These are phyloP conservation scores for Mustelus asterias DNA, from an alignment of 2,113 vertebrate species.

Conservation along the genomic window DNA sequence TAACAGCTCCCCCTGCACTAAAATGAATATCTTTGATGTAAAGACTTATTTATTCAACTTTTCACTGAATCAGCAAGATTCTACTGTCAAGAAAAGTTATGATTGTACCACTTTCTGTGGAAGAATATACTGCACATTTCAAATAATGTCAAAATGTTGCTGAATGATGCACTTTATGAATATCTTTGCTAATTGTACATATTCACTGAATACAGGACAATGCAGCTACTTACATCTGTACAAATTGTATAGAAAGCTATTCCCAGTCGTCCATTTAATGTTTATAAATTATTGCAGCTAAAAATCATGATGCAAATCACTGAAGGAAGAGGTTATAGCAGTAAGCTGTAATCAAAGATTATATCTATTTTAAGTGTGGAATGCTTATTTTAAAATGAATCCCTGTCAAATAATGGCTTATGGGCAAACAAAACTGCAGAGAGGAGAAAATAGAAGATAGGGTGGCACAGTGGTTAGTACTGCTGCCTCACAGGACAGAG, in stretches of 20 bases:
- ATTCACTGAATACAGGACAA: neutral
- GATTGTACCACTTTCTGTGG: neutral
- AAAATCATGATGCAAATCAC: neutral
- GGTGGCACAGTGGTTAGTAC: too few relatives aligned
- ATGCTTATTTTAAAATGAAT: neutral
- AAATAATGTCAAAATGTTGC: constrained; percentile 12
- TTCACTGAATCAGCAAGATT: neutral
- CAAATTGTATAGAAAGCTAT: neutral
- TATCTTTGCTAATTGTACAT: neutral
- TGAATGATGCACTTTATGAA: constrained; percentile 15
- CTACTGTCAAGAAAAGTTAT: neutral
- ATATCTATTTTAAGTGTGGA: neutral
- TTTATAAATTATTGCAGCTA: neutral
- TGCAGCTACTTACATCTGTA: neutral
- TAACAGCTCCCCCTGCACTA: neutral
- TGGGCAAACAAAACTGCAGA: neutral
- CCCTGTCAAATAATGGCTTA: neutral
- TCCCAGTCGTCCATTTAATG: neutral
- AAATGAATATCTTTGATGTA: neutral
- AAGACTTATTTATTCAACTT: neutral
- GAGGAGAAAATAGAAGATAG: neutral
- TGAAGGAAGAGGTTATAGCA: neutral
- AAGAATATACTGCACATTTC: neutral
- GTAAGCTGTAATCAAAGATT: neutral
- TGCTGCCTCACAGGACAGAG: too few relatives aligned